phyloP scores from a whole-genome alignment of 1,140 invertebrate species.

The Nebria ingens region DNA sequence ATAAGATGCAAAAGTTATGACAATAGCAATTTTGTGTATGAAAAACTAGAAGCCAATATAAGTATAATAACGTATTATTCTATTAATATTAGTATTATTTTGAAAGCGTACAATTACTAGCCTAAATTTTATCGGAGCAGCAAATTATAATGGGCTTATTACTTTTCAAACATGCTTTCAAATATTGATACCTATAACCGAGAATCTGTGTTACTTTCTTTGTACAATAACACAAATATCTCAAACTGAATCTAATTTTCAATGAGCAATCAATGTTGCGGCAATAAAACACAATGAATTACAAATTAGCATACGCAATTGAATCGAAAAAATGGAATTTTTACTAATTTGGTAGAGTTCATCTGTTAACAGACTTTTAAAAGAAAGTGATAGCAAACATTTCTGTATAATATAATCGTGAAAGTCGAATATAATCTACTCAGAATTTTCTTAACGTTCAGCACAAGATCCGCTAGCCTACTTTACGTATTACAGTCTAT shows the following conservation, averaged over 20 bases:
- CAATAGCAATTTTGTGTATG: too few relatives aligned
- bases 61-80: too few relatives aligned
- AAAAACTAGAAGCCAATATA: too few relatives aligned
- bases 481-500: conserved; percentile 15
- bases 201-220: not conserved
- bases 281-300: too few relatives aligned
- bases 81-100: not conserved
- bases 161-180: not conserved
- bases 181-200: not conserved
- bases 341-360: not conserved
- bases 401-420: conserved; percentile 17
- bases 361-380: not conserved
- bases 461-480: conserved; percentile 23
- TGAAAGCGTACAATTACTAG: not conserved
- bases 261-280: too few relatives aligned
- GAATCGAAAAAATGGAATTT: too few relatives aligned
- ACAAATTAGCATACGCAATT: too few relatives aligned
- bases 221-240: not conserved
- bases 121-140: not conserved
- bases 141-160: not conserved
- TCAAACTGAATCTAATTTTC: too few relatives aligned
- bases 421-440: conserved; percentile 24
- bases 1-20: too few relatives aligned
- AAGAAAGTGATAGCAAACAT: conserved; percentile 19
- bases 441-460: conserved; percentile 19